phyloP scores from a whole-genome alignment of 1,140 invertebrate species.

The Drosophila willistoni region DNA sequence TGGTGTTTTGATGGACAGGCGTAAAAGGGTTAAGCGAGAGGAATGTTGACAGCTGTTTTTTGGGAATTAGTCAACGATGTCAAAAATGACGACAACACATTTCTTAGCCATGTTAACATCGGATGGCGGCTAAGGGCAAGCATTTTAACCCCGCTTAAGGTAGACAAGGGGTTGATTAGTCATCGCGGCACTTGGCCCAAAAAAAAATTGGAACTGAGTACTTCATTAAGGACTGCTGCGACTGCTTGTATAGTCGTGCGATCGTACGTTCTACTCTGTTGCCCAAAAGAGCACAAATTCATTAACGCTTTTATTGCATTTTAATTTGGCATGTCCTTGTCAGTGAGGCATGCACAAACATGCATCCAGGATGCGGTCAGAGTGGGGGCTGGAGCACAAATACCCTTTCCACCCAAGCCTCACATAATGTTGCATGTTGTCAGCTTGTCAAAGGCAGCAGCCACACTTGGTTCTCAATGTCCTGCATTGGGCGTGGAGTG shows the following conservation, averaged over 20 bases:
- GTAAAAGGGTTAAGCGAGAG: slow-evolving; percentile 67
- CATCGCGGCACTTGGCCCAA: slow-evolving; percentile 5
- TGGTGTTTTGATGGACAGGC: slow-evolving; percentile 37
- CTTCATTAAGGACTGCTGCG: slow-evolving; percentile 54
- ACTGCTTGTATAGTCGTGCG: slow-evolving; percentile 4
- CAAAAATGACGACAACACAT: slow-evolving; percentile 69
- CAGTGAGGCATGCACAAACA: slow-evolving; percentile 71
- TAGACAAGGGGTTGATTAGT: slow-evolving; percentile 16
- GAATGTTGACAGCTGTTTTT: slow-evolving; percentile 77
- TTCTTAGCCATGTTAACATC: slow-evolving; percentile 67
- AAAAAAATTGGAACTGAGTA: slow-evolving; percentile 28
- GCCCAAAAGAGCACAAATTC: slow-evolving; percentile 39
- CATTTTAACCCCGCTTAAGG: slow-evolving; percentile 48
- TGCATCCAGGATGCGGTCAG: slow-evolving; percentile 68
- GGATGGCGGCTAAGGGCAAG: slow-evolving; percentile 42
- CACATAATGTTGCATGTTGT: slow-evolving; percentile 56
- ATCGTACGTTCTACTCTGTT: slow-evolving; percentile 19
- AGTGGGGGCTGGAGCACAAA: slow-evolving; percentile 1
- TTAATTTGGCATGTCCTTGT: slow-evolving; percentile 77
- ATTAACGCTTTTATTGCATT: slow-evolving; percentile 79
- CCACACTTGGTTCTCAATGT: slow-evolving; percentile 21
- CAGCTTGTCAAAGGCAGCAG: slow-evolving; percentile 66
- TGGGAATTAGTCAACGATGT: slow-evolving; percentile 75
- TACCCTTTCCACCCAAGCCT: background rate
- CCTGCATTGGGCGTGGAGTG: background rate